Evolutionary conservation across 92 coral and sea anemone genomes (phyloP).

Genomic region (Pocillopora meandrina): DNA sequence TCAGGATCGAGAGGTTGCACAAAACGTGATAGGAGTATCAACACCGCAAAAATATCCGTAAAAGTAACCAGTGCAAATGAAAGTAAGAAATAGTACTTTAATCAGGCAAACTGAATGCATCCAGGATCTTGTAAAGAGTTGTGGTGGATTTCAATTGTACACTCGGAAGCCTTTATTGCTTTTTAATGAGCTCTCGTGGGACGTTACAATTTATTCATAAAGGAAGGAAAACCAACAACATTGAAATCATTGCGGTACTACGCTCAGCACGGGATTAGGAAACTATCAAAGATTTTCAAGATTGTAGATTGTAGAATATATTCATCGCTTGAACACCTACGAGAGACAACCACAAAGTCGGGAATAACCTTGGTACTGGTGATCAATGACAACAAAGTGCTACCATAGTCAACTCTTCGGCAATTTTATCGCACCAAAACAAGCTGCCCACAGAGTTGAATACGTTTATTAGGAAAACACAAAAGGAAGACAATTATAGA

Average conservation of each 20-base stretch:
- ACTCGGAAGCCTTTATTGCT: not conserved
- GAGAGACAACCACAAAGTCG: not conserved
- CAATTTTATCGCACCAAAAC: not conserved
- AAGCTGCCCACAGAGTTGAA: not conserved
- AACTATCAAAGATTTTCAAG: slow-evolving; percentile 7
- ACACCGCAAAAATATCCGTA: slow-evolving; percentile 5
- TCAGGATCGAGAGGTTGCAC: slow-evolving; percentile 28
- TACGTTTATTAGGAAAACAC: not conserved
- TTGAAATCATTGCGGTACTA: slow-evolving; percentile 2
- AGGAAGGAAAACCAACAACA: slow-evolving; percentile 8
- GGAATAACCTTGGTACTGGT: not conserved
- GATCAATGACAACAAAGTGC: not conserved
- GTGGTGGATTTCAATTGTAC: not conserved
- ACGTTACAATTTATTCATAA: slow-evolving; percentile 24
- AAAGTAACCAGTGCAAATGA: not conserved
- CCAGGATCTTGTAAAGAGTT: not conserved
- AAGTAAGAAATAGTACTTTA: not conserved
- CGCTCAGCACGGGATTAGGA: slow-evolving; percentile 7
- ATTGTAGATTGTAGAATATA: not conserved
- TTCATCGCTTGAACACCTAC: not conserved
- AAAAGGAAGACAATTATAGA: not conserved
- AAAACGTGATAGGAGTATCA: not conserved
- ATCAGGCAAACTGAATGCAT: not conserved
- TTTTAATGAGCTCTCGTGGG: slow-evolving; percentile 21
- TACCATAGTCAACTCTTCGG: not conserved